Conservation (phyloP, 1,140 invertebrate genomes). For the Pissodes strobi region DNA sequence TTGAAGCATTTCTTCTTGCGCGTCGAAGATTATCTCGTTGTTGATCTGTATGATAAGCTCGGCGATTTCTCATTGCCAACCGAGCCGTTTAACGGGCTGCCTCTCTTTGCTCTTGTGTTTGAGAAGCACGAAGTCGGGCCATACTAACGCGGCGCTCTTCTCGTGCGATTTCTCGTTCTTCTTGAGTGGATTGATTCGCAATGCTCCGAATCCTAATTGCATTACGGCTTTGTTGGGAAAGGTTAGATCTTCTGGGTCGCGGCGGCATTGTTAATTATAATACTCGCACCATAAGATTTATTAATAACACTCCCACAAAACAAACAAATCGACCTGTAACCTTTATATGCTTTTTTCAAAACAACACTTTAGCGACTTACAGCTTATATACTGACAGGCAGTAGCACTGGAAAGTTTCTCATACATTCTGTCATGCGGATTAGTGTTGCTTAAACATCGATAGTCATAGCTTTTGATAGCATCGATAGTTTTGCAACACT, state of each 20-base stretch:
- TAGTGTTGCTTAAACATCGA: too few relatives aligned
- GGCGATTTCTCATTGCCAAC: slow-evolving; percentile 42
- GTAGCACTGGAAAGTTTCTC: too few relatives aligned
- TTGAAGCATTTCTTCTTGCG: slow-evolving; percentile 44
- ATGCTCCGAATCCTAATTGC: slow-evolving; percentile 46
- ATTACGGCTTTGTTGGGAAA: slow-evolving; percentile 49
- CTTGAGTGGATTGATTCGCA: slow-evolving; percentile 13
- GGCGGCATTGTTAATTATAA: slow-evolving; percentile 41
- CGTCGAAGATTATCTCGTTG: slow-evolving; percentile 48
- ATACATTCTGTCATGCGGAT: too few relatives aligned
- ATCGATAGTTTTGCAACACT: too few relatives aligned
- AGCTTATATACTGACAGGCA: too few relatives aligned
- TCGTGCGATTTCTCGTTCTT: slow-evolving; percentile 35
- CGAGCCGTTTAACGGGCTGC: slow-evolving; percentile 53
- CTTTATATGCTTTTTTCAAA: too few relatives aligned
- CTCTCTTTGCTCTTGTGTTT: slow-evolving; percentile 50
- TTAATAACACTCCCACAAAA: too few relatives aligned
- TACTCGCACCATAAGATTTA: too few relatives aligned
- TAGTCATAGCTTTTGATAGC: too few relatives aligned
- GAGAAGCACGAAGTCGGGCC: slow-evolving; percentile 38
- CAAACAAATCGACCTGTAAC: too few relatives aligned
- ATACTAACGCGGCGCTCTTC: slow-evolving; percentile 39
- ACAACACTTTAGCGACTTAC: too few relatives aligned
- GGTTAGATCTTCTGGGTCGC: slow-evolving; percentile 49
- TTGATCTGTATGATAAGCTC: background rate